Evolutionary conservation across 2,113 vertebrate species (phyloP), one percentile per base, ranked within the genome.

Genomic region (Bubalus kerabau): DNA sequence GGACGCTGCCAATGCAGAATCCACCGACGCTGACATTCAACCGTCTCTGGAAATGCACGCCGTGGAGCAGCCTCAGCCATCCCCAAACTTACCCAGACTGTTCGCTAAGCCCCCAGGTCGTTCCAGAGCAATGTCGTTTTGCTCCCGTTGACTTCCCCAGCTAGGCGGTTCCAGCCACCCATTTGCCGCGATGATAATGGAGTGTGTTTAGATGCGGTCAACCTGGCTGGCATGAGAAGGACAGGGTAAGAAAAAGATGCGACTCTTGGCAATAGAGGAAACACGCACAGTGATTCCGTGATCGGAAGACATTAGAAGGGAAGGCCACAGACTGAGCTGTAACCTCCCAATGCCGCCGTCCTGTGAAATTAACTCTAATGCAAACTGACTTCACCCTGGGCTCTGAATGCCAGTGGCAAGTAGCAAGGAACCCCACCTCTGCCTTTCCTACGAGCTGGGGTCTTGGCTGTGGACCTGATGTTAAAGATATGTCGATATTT

Each of bases 131-230:
- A 91, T 24, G 91, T 94, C 96, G 98, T 97, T 98, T 99, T 98
- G 97, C 98, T 98, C 88, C 97, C 97, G 97, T 97, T 98, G 98
- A 98, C 97, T 98, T 98, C 97, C 95, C 98, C 95, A 74, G 97
- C 98, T 93, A 95, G 40, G 90, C 93, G 6, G 90, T 98, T 97
- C 98, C 74, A 91, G 91, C 67, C 30, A 98, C 82, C 76, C 97
- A 48, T 97, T 98, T 97, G 96, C 94, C 96, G 80, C 95, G 88
- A 86, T 97, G 95, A 92, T 97, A 98, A 97, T 90, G 87, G 96
- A 97, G 78, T 92, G 91, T 71, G 86, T 97, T 96, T 95, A 92
- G 83, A 96, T 94, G 94, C 67, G 78, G 87, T 48, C 43, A 5
- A 46, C 78, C 52, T 89, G 92, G n/a, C 80, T 89, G 85, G 96